These are phyloP conservation scores for Zosterops borbonicus DNA, from an alignment of 2,113 vertebrate genomes.

Conservation along the genomic window DNA sequence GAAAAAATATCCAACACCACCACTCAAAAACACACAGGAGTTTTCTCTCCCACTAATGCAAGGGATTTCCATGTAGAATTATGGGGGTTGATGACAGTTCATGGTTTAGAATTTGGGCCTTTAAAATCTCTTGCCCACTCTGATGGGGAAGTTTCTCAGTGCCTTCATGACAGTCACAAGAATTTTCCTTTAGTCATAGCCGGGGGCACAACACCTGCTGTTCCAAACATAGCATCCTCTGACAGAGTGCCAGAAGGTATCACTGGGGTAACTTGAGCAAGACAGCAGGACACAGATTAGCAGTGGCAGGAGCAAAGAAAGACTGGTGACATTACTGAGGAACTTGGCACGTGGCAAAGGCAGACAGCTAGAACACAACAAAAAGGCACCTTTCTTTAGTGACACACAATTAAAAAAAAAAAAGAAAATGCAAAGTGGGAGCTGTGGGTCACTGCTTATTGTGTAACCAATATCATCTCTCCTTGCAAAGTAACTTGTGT, in stretches of 20 bases:
- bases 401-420: neutral
- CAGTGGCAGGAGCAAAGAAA: neutral
- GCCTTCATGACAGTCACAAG: neutral
- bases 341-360: neutral
- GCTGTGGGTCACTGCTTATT: neutral
- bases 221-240: neutral
- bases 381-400: neutral
- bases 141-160: neutral
- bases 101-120: neutral
- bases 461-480: neutral
- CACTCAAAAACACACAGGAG: neutral
- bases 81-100: neutral
- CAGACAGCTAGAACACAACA: neutral
- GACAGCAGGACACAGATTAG: conserved; percentile 22
- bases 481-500: neutral
- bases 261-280: neutral
- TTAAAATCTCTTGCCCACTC: neutral
- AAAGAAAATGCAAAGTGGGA: neutral
- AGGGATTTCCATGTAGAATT: neutral
- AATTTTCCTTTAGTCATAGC: neutral
- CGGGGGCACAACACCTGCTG: neutral
- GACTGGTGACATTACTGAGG: neutral
- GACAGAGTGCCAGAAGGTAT: neutral
- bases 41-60: neutral
- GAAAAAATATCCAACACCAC: neutral